These are phyloP conservation scores for Menura novaehollandiae DNA, from an alignment of 2,113 vertebrate genomes.

Conservation along the genomic window DNA sequence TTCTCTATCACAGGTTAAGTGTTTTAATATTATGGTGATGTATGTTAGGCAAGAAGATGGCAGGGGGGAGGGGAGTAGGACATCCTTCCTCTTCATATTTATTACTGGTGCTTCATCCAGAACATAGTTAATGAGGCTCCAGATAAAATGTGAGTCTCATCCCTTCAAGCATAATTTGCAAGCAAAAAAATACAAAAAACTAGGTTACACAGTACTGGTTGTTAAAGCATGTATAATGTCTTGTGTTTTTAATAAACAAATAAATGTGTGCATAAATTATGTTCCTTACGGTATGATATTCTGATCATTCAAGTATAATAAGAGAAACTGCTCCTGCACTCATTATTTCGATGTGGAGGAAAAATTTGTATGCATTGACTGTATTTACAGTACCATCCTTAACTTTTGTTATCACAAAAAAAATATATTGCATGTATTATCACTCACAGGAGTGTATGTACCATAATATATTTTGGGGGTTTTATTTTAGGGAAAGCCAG, in stretches of 20 bases:
- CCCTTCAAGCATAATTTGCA: neutral
- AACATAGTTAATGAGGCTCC: neutral
- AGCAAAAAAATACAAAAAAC: neutral
- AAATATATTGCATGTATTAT: neutral
- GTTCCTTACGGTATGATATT: neutral
- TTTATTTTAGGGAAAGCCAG: conserved; percentile 9
- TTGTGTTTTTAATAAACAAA: neutral
- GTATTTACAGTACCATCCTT: neutral
- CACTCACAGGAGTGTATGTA: neutral
- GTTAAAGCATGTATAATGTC: neutral
- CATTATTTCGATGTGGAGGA: neutral
- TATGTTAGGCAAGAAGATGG: neutral
- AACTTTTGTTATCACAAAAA: neutral
- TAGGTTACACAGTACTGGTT: neutral
- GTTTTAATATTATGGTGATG: neutral
- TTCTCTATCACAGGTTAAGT: neutral
- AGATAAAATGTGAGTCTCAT: neutral
- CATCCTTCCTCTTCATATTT: neutral
- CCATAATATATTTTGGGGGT: conserved; percentile 10
- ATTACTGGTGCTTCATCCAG: neutral
- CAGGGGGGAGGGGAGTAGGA: neutral
- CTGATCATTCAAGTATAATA: neutral
- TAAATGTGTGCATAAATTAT: neutral
- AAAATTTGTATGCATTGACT: neutral
- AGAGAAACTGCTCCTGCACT: neutral